Conservation (phyloP, 2,797 vertebrate species). For the Arremon brunneinucha region DNA sequence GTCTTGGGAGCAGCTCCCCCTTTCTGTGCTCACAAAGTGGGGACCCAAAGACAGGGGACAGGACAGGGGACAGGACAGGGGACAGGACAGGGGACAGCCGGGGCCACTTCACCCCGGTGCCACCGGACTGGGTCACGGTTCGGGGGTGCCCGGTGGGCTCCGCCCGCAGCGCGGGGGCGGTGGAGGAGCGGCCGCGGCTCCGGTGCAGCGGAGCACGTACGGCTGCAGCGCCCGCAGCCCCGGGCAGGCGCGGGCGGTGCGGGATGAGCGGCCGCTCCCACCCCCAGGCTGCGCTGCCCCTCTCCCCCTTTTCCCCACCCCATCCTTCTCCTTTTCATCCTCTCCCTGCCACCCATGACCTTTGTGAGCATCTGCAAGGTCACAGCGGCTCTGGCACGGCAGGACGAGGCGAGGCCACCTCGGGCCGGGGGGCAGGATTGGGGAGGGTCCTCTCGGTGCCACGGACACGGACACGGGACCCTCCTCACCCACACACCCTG, state of each 20-base stretch:
- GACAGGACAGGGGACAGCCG: no score
- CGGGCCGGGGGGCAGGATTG: neutral
- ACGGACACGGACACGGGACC: neutral
- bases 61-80: neutral
- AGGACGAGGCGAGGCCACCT: neutral
- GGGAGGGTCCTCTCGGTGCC: neutral
- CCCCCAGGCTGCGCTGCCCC: neutral
- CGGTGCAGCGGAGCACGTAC: neutral
- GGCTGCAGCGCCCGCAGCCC: constrained; percentile 30
- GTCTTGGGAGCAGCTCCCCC: neutral
- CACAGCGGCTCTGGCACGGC: neutral
- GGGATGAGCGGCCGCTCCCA: neutral
- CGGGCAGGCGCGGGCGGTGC: neutral
- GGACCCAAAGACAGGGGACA: neutral
- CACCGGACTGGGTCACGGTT: neutral
- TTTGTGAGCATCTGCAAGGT: constrained; percentile 29
- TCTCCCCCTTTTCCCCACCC: neutral
- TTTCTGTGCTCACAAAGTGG: fast-evolving
- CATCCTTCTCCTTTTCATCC: neutral
- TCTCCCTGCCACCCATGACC: neutral
- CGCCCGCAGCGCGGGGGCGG: neutral
- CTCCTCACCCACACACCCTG: fast-evolving
- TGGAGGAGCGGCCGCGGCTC: neutral
- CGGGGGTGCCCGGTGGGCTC: neutral
- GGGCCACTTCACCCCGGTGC: neutral